A percentile compares a stretch with the other conserved stretches of the same genome.
These are phyloP conservation scores for Latheticus oryzae DNA, from an alignment of 2,888 invertebrate species.

Conservation along the genomic window DNA sequence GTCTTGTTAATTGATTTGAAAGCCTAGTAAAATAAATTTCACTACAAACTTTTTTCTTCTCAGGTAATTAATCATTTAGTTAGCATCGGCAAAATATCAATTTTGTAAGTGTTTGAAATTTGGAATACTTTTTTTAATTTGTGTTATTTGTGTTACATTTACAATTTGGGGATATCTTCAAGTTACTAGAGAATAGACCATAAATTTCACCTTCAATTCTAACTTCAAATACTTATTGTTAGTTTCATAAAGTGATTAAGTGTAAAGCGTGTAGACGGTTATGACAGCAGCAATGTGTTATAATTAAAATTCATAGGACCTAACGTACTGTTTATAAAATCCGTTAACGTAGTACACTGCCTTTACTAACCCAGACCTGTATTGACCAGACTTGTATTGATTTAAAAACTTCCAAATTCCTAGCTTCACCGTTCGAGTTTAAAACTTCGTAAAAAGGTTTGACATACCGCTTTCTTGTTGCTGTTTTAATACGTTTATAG, in stretches of 20 bases:
- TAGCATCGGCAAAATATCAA: no score
- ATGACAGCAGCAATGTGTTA: conserved; percentile 47
- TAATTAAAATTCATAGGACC: conserved; percentile 55
- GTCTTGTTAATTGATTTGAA: no score
- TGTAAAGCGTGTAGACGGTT: conserved; percentile 40
- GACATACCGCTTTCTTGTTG: conserved; percentile 51
- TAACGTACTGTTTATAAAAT: conserved; percentile 53
- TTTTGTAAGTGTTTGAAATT: no score
- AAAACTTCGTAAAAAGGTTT: conserved; percentile 53
- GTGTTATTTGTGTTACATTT: no score
- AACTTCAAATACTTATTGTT: no score
- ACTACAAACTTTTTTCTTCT: no score
- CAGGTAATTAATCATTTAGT: no score
- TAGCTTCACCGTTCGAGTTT: conserved; percentile 50
- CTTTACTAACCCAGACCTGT: conserved; percentile 41
- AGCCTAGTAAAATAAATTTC: no score
- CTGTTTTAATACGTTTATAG: conserved; percentile 49
- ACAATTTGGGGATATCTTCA: no score
- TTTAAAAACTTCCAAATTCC: conserved; percentile 57
- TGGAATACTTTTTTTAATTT: no score
- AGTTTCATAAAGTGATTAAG: conserved; percentile 45
- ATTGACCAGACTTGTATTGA: conserved; percentile 53
- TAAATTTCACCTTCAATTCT: no score
- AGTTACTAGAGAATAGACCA: no score
- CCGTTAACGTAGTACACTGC: conserved; percentile 47